Percentiles rank a stretch among this genome's conserved stretches.
Evolutionary conservation across 2,888 invertebrate genomes (phyloP).

Genomic region (Autographa pulchrina): DNA sequence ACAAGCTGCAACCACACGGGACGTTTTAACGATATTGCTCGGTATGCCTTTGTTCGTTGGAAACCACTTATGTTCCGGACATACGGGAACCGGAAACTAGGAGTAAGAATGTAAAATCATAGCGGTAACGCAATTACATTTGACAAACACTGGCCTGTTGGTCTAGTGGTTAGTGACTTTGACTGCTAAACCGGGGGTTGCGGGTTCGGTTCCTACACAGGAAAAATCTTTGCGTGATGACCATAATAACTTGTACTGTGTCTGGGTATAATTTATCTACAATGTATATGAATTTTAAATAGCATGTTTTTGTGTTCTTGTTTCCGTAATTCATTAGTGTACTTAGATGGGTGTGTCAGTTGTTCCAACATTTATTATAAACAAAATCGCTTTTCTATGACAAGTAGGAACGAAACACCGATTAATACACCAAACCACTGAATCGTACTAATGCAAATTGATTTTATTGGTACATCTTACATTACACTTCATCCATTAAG

Average conservation of each 20-base stretch:
- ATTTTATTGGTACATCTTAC: conserved; percentile 6
- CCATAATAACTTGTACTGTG: no score
- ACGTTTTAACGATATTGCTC: neutral
- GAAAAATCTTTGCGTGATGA: no score
- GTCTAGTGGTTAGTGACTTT: no score
- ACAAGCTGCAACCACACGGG: neutral
- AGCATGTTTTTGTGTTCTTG: no score
- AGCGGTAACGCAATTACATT: neutral
- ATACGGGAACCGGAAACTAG: neutral
- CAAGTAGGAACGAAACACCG: neutral
- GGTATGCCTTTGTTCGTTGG: neutral
- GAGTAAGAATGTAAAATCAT: neutral
- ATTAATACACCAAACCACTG: neutral
- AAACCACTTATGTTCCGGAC: neutral
- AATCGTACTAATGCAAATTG: neutral
- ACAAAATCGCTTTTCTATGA: no score
- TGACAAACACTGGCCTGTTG: neutral
- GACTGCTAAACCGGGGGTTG: no score
- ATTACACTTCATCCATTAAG: neutral
- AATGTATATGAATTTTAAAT: no score
- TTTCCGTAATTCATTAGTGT: no score
- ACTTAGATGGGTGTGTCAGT: no score
- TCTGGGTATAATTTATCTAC: no score
- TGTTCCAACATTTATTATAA: no score
- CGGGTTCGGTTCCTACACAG: no score